Evolutionary conservation across 2,888 invertebrate genomes (phyloP).

Genomic region (Osmoderma eremita): DNA sequence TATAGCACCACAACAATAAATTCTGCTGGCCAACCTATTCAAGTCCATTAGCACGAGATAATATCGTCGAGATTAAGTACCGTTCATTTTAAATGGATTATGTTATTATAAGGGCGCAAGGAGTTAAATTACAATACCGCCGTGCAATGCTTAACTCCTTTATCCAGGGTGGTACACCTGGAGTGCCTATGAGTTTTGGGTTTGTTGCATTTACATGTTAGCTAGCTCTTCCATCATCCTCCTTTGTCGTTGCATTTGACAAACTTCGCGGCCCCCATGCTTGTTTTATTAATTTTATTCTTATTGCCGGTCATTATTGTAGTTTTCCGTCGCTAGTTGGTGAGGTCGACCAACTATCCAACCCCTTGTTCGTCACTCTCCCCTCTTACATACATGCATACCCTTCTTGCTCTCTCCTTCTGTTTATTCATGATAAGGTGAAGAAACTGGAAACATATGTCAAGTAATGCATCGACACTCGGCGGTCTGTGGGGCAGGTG

Average conservation of each 20-base stretch:
- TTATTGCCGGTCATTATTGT: constrained; percentile 44
- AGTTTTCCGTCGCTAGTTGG: constrained; percentile 14
- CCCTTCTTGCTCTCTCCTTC: constrained; percentile 34
- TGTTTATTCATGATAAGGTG: constrained; percentile 52
- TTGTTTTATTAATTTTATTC: constrained; percentile 52
- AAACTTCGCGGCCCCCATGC: constrained; percentile 50
- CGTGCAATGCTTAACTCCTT: constrained; percentile 38
- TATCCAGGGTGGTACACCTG: constrained; percentile 40
- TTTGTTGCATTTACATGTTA: constrained; percentile 13
- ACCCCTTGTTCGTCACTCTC: constrained; percentile 44
- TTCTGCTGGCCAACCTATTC: constrained; percentile 3
- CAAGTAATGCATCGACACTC: constrained; percentile 52
- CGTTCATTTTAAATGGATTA: constrained; percentile 41
- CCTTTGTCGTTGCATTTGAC: no score
- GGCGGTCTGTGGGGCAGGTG: constrained; percentile 50
- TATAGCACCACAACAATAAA: constrained; percentile 4
- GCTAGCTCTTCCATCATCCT: no score
- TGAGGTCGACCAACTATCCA: constrained; percentile 3
- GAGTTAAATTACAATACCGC: constrained; percentile 39
- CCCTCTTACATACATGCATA: constrained; percentile 36
- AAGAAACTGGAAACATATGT: constrained; percentile 56
- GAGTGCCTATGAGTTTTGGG: constrained; percentile 20
- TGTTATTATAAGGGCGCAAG: constrained; percentile 34
- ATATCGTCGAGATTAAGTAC: constrained; percentile 26
- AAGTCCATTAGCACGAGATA: constrained; percentile 20